Evolutionary conservation across 2,888 invertebrate species (phyloP).

Genomic region (Dicyrtoma fusca): DNA sequence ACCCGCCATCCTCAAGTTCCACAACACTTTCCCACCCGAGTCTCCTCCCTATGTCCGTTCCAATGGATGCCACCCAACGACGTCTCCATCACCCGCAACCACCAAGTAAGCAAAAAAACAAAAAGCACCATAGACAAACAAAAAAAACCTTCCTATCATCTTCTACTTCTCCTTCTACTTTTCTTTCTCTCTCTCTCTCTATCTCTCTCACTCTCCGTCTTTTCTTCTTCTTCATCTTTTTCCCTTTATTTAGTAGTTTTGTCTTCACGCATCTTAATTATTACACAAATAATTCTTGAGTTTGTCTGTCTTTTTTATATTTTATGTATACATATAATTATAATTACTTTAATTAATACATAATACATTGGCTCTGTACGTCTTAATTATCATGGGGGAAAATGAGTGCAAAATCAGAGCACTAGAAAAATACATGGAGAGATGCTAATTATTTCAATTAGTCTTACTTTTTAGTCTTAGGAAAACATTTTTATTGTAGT

Average conservation of each 20-base stretch:
- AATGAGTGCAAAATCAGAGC: too few species aligned
- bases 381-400: too few species aligned
- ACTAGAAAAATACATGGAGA: too few species aligned
- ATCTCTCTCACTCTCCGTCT: conserved; percentile 16
- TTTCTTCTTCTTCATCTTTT: conserved; percentile 16
- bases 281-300: not conserved
- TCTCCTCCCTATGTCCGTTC: conserved; percentile 63
- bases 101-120: conserved; percentile 36
- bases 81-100: conserved; percentile 51
- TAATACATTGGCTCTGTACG: too few species aligned
- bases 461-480: too few species aligned
- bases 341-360: too few species aligned
- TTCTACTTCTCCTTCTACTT: conserved; percentile 19
- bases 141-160: conserved; percentile 21
- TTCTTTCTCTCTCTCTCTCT: conserved; percentile 17
- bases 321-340: not conserved
- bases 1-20: conserved; percentile 83
- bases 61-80: conserved; percentile 47
- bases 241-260: not conserved
- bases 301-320: not conserved
- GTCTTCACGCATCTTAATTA: not conserved
- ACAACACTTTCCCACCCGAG: conserved; percentile 90
- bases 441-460: conserved; percentile 2
- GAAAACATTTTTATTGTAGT: too few species aligned
- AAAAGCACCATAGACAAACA: conserved; percentile 11